These are phyloP conservation scores for Nycticryphes semicollaris DNA, from an alignment of 2,113 vertebrate species.

Conservation along the genomic window DNA sequence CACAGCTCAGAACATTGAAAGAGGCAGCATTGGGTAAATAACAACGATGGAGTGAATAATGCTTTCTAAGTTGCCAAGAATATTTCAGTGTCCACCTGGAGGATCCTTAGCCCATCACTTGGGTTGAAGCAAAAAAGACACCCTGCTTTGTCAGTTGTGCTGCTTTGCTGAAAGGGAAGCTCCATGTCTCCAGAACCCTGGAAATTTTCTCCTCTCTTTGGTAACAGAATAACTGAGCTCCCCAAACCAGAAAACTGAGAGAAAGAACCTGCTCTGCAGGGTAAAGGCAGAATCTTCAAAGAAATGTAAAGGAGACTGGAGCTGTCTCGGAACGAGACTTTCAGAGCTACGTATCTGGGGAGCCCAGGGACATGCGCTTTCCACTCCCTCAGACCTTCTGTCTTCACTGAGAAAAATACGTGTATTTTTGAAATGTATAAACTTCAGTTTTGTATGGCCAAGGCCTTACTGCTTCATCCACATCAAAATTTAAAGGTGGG, in stretches of 20 bases:
- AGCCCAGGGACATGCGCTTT: neutral
- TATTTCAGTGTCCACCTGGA: neutral
- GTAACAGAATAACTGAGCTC: neutral
- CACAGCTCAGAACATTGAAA: accelerated
- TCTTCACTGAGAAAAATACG: neutral
- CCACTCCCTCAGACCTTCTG: neutral
- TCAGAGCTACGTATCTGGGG: neutral
- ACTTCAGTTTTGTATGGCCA: neutral
- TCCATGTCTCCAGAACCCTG: neutral
- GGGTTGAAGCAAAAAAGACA: neutral
- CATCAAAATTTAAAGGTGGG: neutral
- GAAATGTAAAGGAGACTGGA: neutral
- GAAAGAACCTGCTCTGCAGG: conserved; percentile 29
- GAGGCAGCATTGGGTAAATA: neutral
- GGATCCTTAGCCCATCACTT: neutral
- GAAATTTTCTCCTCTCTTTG: neutral
- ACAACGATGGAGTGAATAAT: neutral
- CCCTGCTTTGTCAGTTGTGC: neutral
- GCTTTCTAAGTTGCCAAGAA: neutral
- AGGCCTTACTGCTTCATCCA: neutral
- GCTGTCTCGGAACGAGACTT: neutral
- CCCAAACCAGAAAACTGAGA: neutral
- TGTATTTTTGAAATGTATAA: neutral
- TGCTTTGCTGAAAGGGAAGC: neutral
- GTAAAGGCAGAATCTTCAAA: neutral